Evolutionary conservation across 2,113 vertebrate species (phyloP), one percentile per base, ranked within the genome.

Genomic region (Ptilonorhynchus violaceus): DNA sequence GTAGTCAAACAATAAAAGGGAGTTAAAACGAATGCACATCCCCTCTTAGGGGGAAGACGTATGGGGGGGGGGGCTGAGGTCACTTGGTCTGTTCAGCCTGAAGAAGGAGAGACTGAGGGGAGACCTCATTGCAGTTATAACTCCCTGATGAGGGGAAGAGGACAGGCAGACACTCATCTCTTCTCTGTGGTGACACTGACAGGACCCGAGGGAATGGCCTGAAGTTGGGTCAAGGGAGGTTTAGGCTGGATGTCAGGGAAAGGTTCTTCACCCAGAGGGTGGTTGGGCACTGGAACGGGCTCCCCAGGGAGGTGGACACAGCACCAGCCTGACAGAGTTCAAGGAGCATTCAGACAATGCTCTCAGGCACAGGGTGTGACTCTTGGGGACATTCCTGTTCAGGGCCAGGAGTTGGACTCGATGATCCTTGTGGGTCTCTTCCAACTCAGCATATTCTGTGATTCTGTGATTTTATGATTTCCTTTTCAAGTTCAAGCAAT

Each of bases 221-320:
- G 37, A 60, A 15, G 11, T 5, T 50, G 53, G 17, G 35, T 13
- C n/a, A 69, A 39, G 15, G 33, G 37, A n/a, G 18, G 33, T 19
- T 53, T 44, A 39, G 46, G 33, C 5, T 33, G 63, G 27, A 7
- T 15, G 11, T 39, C 13, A 69, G 27, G 18, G 46, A 7, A 13
- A 69, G 15, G 27, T 23, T 2, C 33, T 69, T 53, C 53, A 23
- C 18, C 11, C 12, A 28, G 33, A 6, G 11, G 7, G 18, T 46
- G 63, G 0, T 0, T 69, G 33, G 33, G 3, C 46, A 9, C 39
- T 33, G 55, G 22, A 20, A n/a, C 7, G 12, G 28, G 62, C 17
- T 86, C 37, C 22, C 53, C 37, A 21, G 52, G 30, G 30, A 15
- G 49, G 53, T 5, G 62, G 27, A 12, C 44, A 37, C 37, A 69